phyloP scores from a whole-genome alignment of 1,140 invertebrate genomes.

The Stegodyphus dumicola region DNA sequence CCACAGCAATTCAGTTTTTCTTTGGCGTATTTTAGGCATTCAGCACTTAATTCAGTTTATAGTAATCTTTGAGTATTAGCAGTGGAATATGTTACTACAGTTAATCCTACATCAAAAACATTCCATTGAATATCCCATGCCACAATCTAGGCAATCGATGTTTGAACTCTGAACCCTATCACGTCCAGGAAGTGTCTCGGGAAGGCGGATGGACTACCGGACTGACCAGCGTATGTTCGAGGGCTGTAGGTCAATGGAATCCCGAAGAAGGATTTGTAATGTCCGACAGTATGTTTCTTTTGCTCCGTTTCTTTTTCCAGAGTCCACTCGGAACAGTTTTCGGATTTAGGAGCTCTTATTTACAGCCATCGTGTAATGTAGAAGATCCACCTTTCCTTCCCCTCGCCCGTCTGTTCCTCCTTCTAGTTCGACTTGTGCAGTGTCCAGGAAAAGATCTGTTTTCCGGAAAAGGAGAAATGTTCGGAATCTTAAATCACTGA shows the following conservation, averaged over 20 bases:
- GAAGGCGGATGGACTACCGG: conserved; percentile 48
- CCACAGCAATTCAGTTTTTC: no score
- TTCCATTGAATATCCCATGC: no score
- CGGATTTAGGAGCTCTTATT: conserved; percentile 38
- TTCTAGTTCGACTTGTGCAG: no score
- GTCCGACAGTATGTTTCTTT: background rate
- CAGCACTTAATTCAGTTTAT: no score
- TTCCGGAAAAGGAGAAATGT: background rate
- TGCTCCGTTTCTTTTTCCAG: background rate
- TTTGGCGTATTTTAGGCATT: no score
- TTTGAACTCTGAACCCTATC: conserved; percentile 55
- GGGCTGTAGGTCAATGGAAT: background rate
- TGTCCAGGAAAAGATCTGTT: background rate
- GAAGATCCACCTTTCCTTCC: background rate
- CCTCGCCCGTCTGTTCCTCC: no score
- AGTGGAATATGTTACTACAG: no score
- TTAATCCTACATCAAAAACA: background rate
- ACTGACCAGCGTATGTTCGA: conserved; percentile 12
- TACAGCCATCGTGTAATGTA: conserved; percentile 5
- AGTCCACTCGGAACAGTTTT: background rate
- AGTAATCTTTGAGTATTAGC: no score
- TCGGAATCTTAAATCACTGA: conserved; percentile 22
- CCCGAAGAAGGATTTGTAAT: background rate
- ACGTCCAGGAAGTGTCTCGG: conserved; percentile 38
- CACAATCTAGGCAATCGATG: background rate